A percentile compares a stretch with the other conserved stretches of the same genome.
phyloP scores from a whole-genome alignment of 1,140 invertebrate genomes.

The Eupeodes corollae region DNA sequence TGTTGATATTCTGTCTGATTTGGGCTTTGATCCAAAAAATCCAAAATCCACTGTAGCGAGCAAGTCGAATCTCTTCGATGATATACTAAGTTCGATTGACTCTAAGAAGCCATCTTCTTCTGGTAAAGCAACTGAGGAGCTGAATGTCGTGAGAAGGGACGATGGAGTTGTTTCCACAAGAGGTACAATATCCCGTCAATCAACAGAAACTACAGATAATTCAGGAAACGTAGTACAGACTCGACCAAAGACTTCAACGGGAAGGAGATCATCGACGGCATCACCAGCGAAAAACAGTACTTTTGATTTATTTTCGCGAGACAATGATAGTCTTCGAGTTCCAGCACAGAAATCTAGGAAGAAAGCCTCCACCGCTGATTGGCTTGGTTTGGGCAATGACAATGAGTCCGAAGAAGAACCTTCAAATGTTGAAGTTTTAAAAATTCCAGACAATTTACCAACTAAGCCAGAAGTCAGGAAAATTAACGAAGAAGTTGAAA shows the following conservation, averaged over 20 bases:
- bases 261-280: conserved; percentile 22
- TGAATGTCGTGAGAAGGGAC: background rate
- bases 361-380: conserved; percentile 24
- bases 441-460: too few species aligned
- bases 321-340: conserved; percentile 17
- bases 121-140: background rate
- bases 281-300: conserved; percentile 13
- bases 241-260: conserved; percentile 26
- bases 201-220: conserved; percentile 32
- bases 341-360: conserved; percentile 17
- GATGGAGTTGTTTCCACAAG: conserved; percentile 6
- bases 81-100: conserved; percentile 16
- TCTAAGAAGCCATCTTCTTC: conserved; percentile 14
- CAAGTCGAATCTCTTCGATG: conserved; percentile 17
- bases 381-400: conserved; percentile 19
- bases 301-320: conserved; percentile 10
- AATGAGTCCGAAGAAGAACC: conserved; percentile 6
- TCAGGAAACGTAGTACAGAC: conserved; percentile 13
- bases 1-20: conserved; percentile 21
- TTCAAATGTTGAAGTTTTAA: background rate
- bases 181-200: conserved; percentile 27
- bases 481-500: too few species aligned
- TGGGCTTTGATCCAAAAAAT: conserved; percentile 34
- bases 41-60: conserved; percentile 21
- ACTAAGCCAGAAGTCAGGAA: too few species aligned